These are phyloP conservation scores for Apamea sordens DNA, from an alignment of 2,888 invertebrate genomes.

Conservation along the genomic window DNA sequence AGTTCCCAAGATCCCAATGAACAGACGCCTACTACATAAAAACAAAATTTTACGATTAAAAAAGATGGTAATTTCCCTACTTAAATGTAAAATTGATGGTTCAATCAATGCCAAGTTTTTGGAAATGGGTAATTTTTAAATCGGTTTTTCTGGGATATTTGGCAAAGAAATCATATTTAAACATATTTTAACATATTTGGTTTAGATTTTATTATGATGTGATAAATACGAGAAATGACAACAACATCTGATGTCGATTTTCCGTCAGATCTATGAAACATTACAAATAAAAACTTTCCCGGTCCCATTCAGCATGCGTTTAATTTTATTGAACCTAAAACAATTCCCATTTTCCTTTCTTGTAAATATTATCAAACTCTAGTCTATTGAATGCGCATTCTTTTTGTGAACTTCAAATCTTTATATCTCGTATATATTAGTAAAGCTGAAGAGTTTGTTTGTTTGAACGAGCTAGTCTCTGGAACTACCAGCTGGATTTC, in stretches of 20 bases:
- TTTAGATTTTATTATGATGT: not conserved
- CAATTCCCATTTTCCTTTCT: too few relatives aligned
- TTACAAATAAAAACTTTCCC: not conserved
- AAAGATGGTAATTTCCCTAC: not conserved
- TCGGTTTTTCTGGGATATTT: constrained; percentile 15
- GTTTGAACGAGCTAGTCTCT: too few relatives aligned
- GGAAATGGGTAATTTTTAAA: constrained; percentile 7
- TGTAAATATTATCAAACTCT: too few relatives aligned
- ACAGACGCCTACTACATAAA: not conserved
- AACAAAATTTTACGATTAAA: not conserved
- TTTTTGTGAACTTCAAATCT: too few relatives aligned
- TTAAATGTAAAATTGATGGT: not conserved
- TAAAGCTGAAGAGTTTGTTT: too few relatives aligned
- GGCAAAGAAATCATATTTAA: too few relatives aligned
- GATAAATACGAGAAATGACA: constrained; percentile 21
- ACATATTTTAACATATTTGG: too few relatives aligned
- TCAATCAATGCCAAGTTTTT: constrained; percentile 24
- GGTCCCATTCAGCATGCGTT: not conserved
- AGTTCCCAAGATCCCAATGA: not conserved
- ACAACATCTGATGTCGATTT: not conserved
- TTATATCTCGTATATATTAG: too few relatives aligned
- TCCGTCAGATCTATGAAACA: not conserved
- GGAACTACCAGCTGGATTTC: too few relatives aligned
- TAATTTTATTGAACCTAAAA: too few relatives aligned
- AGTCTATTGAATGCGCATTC: too few relatives aligned